A percentile compares a stretch with the other conserved stretches of the same genome.
phyloP scores from a whole-genome alignment of 1,140 invertebrate species.

The Drosophila leontia region DNA sequence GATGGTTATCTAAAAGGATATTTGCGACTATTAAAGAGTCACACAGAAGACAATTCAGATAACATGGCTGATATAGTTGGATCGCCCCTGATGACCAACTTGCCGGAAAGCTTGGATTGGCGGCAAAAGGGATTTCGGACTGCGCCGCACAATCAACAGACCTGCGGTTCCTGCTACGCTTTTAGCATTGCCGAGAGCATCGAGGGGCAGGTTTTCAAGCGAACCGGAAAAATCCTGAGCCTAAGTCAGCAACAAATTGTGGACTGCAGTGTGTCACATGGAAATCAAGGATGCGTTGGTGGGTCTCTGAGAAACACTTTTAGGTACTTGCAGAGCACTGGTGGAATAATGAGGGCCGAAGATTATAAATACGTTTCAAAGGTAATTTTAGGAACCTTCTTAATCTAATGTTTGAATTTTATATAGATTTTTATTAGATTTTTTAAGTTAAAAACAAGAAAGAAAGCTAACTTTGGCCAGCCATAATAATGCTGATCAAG shows the following conservation, averaged over 20 bases:
- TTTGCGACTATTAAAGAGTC: constrained; percentile 65
- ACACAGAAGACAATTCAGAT: constrained; percentile 30
- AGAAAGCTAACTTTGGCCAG: too few species aligned
- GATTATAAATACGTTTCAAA: constrained; percentile 89
- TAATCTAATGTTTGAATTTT: too few species aligned
- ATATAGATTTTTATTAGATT: too few species aligned
- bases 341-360: constrained; percentile 88
- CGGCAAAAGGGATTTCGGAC: constrained; percentile 89
- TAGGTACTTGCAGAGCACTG: constrained; percentile 88
- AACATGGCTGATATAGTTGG: constrained; percentile 71
- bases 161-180: constrained; percentile 92
- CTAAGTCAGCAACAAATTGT: constrained; percentile 90
- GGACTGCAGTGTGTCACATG: constrained; percentile 89
- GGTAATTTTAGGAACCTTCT: too few species aligned
- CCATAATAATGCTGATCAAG: too few species aligned
- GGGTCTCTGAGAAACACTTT: constrained; percentile 90
- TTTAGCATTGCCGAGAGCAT: constrained; percentile 89
- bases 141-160: constrained; percentile 87
- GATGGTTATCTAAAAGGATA: constrained; percentile 66
- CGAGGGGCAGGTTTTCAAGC: constrained; percentile 90
- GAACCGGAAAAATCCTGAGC: constrained; percentile 85
- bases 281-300: constrained; percentile 90
- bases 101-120: constrained; percentile 88
- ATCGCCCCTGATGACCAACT: constrained; percentile 50
- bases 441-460: too few species aligned